phyloP scores from a whole-genome alignment of 1,140 invertebrate genomes.

The Cyrtorhinus lividipennis region DNA sequence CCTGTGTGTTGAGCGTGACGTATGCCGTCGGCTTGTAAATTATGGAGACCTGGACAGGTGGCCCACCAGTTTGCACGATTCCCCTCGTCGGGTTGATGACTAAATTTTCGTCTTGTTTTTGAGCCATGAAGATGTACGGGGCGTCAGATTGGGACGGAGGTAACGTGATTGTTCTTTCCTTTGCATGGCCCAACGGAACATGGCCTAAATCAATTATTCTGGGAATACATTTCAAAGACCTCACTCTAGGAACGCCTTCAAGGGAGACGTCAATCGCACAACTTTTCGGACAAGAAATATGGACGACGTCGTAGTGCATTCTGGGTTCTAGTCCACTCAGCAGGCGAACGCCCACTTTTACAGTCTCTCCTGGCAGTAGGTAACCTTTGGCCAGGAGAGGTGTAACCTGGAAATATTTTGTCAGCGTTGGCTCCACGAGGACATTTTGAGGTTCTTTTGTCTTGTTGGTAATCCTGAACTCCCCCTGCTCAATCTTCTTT shows the following conservation, averaged over 20 bases:
- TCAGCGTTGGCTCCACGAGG: background rate
- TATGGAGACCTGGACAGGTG: background rate
- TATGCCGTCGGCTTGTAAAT: background rate
- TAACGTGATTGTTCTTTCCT: background rate
- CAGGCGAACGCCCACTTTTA: background rate
- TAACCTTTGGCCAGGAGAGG: background rate
- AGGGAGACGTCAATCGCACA: background rate
- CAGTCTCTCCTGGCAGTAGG: background rate
- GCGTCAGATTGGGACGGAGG: background rate
- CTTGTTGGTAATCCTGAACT: background rate
- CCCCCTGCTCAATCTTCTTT: background rate
- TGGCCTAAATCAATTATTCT: background rate
- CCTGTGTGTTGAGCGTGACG: background rate
- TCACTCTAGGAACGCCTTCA: background rate
- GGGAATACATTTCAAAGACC: background rate
- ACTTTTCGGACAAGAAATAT: background rate
- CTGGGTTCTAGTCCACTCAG: background rate
- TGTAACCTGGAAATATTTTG: background rate
- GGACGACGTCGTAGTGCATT: background rate
- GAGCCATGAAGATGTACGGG: background rate
- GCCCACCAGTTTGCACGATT: background rate
- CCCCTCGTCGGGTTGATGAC: background rate
- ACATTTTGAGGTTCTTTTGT: background rate
- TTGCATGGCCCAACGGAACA: background rate
- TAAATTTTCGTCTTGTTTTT: background rate